A percentile compares a stretch with the other conserved stretches of the same genome.
Conservation (phyloP, 2,113 vertebrate genomes). For the Microcebus jonahi region DNA sequence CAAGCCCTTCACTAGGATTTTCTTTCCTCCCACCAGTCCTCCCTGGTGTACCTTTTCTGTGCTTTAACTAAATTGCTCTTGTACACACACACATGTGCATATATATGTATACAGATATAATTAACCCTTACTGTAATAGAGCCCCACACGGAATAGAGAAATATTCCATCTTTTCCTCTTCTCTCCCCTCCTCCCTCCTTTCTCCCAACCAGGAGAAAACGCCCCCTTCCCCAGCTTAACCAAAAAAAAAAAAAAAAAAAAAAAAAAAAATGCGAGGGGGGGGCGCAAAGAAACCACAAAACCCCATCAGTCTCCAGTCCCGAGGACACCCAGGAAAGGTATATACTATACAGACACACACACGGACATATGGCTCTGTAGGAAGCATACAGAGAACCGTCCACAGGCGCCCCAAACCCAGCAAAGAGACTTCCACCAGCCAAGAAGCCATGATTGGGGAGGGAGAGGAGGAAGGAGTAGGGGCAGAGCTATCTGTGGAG, state of each 20-base stretch:
- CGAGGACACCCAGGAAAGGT: slow-evolving; percentile 58
- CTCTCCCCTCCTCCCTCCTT: slow-evolving; percentile 77
- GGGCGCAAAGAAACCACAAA: slow-evolving; percentile 51
- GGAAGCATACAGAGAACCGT: slow-evolving; percentile 66
- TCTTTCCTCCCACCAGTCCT: slow-evolving; percentile 46
- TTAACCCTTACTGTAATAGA: slow-evolving; percentile 74
- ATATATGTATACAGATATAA: neutral
- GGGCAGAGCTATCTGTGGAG: slow-evolving; percentile 63
- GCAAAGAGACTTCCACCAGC: slow-evolving; percentile 76
- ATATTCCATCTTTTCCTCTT: slow-evolving; percentile 72
- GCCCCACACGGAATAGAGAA: slow-evolving; percentile 47
- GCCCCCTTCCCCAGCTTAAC: slow-evolving; percentile 75
- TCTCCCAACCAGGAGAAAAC: slow-evolving; percentile 78
- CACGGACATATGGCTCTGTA: slow-evolving; percentile 60
- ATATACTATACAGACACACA: slow-evolving; percentile 2
- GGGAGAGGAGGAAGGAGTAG: slow-evolving; percentile 67
- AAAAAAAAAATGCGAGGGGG: neutral
- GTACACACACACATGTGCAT: slow-evolving; percentile 41
- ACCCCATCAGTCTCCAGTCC: slow-evolving; percentile 42
- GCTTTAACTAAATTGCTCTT: slow-evolving; percentile 67
- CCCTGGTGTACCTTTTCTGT: slow-evolving; percentile 61
- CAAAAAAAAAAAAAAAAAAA: slow-evolving; percentile 40
- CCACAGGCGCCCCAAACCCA: slow-evolving; percentile 76
- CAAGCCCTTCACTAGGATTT: slow-evolving; percentile 69
- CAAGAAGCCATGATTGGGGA: slow-evolving; percentile 82